A percentile compares a stretch with the other conserved stretches of the same genome.
These are phyloP conservation scores for Thelaira solivaga DNA, from an alignment of 2,888 invertebrate genomes.

Conservation along the genomic window DNA sequence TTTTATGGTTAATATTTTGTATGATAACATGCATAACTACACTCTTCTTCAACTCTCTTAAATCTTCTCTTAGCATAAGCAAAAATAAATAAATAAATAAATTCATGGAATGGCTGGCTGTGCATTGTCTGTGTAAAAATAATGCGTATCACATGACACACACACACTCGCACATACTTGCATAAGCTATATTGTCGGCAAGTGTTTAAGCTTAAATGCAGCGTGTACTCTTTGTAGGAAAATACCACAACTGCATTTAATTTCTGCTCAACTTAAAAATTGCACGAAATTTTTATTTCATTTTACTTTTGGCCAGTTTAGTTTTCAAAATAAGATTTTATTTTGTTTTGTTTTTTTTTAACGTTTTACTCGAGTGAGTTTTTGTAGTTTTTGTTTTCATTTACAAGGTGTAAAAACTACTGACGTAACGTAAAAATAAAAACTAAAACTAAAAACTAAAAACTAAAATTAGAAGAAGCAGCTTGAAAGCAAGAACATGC, in stretches of 20 bases:
- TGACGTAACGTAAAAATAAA: conserved; percentile 40
- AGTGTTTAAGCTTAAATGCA: conserved; percentile 6
- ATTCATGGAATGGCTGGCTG: background rate
- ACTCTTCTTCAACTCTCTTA: conserved; percentile 27
- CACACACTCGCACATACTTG: conserved; percentile 8
- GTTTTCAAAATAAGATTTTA: conserved; percentile 6
- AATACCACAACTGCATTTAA: conserved; percentile 50
- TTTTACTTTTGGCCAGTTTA: conserved; percentile 1
- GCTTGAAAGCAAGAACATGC: background rate
- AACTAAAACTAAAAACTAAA: background rate
- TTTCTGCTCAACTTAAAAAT: conserved; percentile 16
- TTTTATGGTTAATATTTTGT: background rate
- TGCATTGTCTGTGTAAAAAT: background rate
- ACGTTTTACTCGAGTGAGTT: background rate
- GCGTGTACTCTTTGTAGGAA: conserved; percentile 14
- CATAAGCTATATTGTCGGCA: conserved; percentile 27
- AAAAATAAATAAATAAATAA: background rate
- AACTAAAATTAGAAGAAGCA: no score
- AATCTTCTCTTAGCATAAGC: conserved; percentile 24
- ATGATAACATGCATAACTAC: background rate
- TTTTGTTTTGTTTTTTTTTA: conserved; percentile 26
- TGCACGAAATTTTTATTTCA: background rate
- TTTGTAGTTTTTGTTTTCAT: background rate
- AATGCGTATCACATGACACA: conserved; percentile 35
- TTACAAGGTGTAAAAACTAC: conserved; percentile 52